phyloP scores from a whole-genome alignment of 2,113 vertebrate species.

The Eira barbara region DNA sequence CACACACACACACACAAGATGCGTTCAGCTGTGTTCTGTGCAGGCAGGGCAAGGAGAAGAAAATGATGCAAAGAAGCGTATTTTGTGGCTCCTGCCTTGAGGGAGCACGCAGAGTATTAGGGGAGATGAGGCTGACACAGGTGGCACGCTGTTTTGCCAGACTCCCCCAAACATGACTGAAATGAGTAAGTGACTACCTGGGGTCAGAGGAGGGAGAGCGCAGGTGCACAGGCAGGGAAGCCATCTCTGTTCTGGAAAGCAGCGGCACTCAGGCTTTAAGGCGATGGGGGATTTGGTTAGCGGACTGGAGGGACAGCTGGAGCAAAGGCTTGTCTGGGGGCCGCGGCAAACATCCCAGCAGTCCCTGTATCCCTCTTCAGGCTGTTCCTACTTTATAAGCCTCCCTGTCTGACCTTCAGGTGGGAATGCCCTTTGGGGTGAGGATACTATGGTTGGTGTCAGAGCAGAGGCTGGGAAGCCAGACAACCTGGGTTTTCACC shows the following conservation, averaged over 20 bases:
- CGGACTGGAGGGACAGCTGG: background rate
- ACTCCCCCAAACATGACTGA: background rate
- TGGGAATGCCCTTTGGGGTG: background rate
- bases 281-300: background rate
- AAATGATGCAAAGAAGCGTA: background rate
- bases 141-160: background rate
- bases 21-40: background rate
- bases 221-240: background rate
- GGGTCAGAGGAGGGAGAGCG: background rate
- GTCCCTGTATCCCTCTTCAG: background rate
- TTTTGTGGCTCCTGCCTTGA: background rate
- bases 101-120: background rate
- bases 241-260: background rate
- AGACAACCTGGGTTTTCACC: background rate
- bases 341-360: rapidly evolving
- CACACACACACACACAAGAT: background rate
- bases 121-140: background rate
- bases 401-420: background rate
- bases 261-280: background rate
- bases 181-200: background rate
- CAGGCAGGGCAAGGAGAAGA: background rate
- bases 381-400: background rate
- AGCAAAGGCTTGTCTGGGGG: background rate
- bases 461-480: background rate
- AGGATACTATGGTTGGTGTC: background rate